These are phyloP conservation scores for Electrophaes corylata DNA, from an alignment of 2,888 invertebrate species.

Conservation along the genomic window DNA sequence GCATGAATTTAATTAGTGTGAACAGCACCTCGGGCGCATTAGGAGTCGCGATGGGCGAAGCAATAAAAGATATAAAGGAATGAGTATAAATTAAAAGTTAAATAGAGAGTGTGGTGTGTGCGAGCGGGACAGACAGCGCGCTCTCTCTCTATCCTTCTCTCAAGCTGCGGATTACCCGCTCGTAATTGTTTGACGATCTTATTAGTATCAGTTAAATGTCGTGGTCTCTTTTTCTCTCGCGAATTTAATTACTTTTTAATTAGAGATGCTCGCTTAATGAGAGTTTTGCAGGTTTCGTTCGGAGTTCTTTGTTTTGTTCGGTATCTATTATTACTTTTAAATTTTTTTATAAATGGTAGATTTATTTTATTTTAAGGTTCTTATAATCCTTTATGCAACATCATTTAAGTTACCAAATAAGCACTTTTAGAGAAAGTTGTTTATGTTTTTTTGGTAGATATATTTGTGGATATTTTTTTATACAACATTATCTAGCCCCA, in stretches of 20 bases:
- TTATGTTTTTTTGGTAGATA: no score
- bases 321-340: conserved; percentile 45
- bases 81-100: conserved; percentile 85
- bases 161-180: conserved; percentile 62
- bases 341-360: not conserved
- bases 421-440: no score
- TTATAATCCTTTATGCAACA: no score
- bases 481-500: no score
- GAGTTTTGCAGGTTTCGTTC: conserved; percentile 67
- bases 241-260: conserved; percentile 84
- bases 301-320: conserved; percentile 55
- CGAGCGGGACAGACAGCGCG: conserved; percentile 51
- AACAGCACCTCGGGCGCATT: conserved; percentile 83
- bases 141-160: conserved; percentile 47
- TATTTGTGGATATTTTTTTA: no score
- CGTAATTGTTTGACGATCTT: conserved; percentile 85
- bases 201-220: conserved; percentile 84
- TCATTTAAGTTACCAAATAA: no score
- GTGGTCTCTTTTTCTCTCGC: conserved; percentile 80
- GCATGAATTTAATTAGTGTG: conserved; percentile 84
- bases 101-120: conserved; percentile 74
- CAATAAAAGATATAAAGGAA: conserved; percentile 85
- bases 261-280: conserved; percentile 74
- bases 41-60: conserved; percentile 84
- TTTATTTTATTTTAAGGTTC: not conserved